Base-by-base conservation (phyloP, 1,140 invertebrate species). In the Probaryconus sp. region DNA sequence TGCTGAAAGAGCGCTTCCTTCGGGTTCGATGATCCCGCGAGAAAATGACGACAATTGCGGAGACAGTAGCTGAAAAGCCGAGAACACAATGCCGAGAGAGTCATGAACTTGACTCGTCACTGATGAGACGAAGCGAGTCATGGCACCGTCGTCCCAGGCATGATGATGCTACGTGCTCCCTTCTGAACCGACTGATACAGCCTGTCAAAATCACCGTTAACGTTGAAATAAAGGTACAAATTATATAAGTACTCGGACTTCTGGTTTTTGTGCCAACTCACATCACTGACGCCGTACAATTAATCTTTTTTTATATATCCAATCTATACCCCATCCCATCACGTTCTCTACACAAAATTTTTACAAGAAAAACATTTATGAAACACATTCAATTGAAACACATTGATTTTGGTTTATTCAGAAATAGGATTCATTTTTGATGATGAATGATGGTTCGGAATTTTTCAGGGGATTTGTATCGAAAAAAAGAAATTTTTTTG, bases 21-120 rank as follows among this genome's bases (percentile, higher is more conserved):
- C n/a, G 48, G 43, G 70, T 67, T 65, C 70, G 56, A 68, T n/a
- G 70, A 51, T 70, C 58, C 33, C 53, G 35, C 65, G 53, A 70
- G 65, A 76, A 65, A 64, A 42, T 45, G 38, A 38, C 38, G 60
- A 65, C 60, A 61, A 65, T 65, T 38, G 21, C 37, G 21, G 38
- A 30, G 50, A 68, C 37, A 24, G 18, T 77, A 56, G 73, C 58
- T 68, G 60, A 68, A 74, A 61, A 65, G 6, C 2, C 31, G 28
- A 58, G n/a, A 40, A 80, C 65, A 83, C 82, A 83, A 84, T 82
- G 80, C 79, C 78, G 80, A 76, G 83, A 79, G 58, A 82, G 76
- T 79, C 74, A 73, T 83, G 83, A 85, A 85, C 83, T 85, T 85
- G 83, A 74, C 56, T 68, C 71, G 42, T 58, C 64, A 56, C 35